phyloP scores from a whole-genome alignment of 2,113 vertebrate genomes.

The Psilopsiagon aymara region DNA sequence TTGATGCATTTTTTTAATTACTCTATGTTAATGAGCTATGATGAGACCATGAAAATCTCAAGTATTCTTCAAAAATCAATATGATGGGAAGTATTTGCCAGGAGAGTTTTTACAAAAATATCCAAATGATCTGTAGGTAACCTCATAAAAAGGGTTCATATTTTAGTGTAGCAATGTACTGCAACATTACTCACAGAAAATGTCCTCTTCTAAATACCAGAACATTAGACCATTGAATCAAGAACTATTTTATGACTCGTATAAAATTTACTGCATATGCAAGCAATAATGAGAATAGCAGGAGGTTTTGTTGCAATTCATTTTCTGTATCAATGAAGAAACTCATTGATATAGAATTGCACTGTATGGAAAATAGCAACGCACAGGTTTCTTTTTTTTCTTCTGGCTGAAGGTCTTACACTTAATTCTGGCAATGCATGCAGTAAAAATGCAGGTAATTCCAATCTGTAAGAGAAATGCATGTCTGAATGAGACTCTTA shows the following conservation, averaged over 20 bases:
- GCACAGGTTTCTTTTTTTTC: background rate
- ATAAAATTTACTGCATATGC: background rate
- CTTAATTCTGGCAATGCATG: background rate
- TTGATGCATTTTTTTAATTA: background rate
- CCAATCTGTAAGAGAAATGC: background rate
- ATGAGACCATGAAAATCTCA: background rate
- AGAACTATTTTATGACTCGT: background rate
- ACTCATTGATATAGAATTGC: background rate
- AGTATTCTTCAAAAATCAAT: conserved; percentile 54
- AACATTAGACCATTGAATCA: conserved; percentile 25
- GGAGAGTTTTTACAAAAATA: conserved; percentile 23
- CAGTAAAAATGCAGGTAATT: background rate
- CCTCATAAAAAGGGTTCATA: background rate
- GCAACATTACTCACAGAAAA: conserved; percentile 28
- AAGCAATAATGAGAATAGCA: background rate
- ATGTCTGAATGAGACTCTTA: fast-evolving
- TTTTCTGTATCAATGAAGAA: background rate
- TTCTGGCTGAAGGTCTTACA: background rate
- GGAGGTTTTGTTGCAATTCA: conserved; percentile 22
- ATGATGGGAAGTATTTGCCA: conserved; percentile 1
- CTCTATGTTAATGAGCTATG: conserved; percentile 27
- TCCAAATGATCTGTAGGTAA: conserved; percentile 3
- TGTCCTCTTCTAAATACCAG: conserved; percentile 32
- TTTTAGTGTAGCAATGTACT: background rate
- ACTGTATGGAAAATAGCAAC: background rate